phyloP scores from a whole-genome alignment of 2,888 invertebrate genomes.

The Brachypalpus laphriformis region DNA sequence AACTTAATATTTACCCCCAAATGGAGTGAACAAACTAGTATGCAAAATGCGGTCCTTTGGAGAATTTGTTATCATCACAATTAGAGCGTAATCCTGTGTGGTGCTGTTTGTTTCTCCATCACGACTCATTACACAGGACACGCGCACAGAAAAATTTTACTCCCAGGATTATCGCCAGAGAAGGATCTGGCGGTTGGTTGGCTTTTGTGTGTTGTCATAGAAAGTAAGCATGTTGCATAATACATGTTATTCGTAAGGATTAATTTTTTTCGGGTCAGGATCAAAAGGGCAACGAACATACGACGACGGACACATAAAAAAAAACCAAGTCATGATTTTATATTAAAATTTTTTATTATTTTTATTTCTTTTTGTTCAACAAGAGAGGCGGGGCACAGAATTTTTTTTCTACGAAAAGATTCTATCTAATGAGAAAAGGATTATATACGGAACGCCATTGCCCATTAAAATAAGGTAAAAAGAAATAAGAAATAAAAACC shows the following conservation, averaged over 20 bases:
- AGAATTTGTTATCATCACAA: conserved; percentile 49
- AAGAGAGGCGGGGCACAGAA: background rate
- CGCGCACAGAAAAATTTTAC: background rate
- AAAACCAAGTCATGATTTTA: conserved; percentile 58
- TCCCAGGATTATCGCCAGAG: conserved; percentile 25
- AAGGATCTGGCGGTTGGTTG: conserved; percentile 15
- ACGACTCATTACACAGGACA: conserved; percentile 43
- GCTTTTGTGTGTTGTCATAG: conserved; percentile 30
- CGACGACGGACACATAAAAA: conserved; percentile 2
- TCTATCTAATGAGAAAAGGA: conserved; percentile 64
- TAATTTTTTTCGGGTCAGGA: conserved; percentile 10
- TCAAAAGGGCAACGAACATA: conserved; percentile 11
- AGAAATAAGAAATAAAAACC: conserved; percentile 34
- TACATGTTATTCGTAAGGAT: conserved; percentile 24
- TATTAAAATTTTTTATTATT: conserved; percentile 62
- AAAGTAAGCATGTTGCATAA: conserved; percentile 36
- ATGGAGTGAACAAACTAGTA: conserved; percentile 8
- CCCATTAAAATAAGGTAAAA: conserved; percentile 55
- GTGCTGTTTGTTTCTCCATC: conserved; percentile 33
- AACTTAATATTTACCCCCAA: conserved; percentile 56
- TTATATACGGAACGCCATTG: conserved; percentile 24
- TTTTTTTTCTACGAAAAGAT: conserved; percentile 42
- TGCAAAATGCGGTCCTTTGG: conserved; percentile 38
- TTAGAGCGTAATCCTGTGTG: conserved; percentile 37
- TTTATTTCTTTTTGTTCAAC: conserved; percentile 22